phyloP scores from a whole-genome alignment of 1,140 invertebrate genomes.

The Mya arenaria region DNA sequence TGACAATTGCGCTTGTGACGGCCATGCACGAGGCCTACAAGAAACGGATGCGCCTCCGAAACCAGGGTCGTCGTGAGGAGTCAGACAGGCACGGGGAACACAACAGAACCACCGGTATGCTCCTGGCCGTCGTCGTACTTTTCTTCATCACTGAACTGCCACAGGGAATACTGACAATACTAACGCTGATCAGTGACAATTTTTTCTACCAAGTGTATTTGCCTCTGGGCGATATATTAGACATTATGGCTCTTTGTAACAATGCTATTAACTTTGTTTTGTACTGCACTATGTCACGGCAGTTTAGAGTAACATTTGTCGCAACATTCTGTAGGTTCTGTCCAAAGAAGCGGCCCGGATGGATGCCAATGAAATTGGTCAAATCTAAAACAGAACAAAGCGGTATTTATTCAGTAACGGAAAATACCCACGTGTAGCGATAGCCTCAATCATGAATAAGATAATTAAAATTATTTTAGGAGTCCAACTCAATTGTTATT shows the following conservation, averaged over 20 bases:
- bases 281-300: constrained; percentile 91
- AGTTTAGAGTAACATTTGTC: constrained; percentile 48
- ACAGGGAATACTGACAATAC: constrained; percentile 80
- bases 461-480: too few species aligned
- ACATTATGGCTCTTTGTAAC: constrained; percentile 93
- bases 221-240: constrained; percentile 92
- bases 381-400: too few species aligned
- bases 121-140: constrained; percentile 92
- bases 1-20: constrained; percentile 81
- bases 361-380: too few species aligned
- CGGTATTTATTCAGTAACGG: too few species aligned
- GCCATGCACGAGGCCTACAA: constrained; percentile 81
- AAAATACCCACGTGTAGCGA: too few species aligned
- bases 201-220: constrained; percentile 78
- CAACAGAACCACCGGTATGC: constrained; percentile 94
- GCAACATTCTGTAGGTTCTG: constrained; percentile 47
- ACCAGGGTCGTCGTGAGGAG: constrained; percentile 74
- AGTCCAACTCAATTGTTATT: too few species aligned
- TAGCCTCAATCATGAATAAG: too few species aligned
- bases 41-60: constrained; percentile 75
- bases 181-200: constrained; percentile 61
- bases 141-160: constrained; percentile 95
- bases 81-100: constrained; percentile 82
- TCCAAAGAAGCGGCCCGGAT: too few species aligned
- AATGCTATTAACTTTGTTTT: constrained; percentile 95